A percentile compares a stretch with the other conserved stretches of the same genome.
phyloP scores from a whole-genome alignment of 2,797 vertebrate genomes.

The Pteronotus mesoamericanus region DNA sequence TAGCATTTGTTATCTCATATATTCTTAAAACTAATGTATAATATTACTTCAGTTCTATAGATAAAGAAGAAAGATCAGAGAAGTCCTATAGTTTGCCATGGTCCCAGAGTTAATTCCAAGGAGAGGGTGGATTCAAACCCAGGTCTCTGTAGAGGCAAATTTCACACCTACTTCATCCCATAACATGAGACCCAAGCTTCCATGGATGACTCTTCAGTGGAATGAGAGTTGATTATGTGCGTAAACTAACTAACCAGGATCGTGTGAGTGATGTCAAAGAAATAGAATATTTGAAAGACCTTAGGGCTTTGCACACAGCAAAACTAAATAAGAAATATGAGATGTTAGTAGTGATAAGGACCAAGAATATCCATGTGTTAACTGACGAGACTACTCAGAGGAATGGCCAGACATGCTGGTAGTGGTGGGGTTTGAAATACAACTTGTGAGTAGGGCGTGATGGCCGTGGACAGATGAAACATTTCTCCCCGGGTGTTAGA shows the following conservation, averaged over 20 bases:
- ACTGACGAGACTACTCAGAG: neutral
- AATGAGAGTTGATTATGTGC: neutral
- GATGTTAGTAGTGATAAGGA: neutral
- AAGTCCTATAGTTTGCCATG: neutral
- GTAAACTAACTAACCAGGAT: neutral
- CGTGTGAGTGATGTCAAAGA: neutral
- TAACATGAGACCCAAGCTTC: neutral
- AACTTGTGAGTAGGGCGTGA: neutral
- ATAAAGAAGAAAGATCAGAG: neutral
- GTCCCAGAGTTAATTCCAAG: neutral
- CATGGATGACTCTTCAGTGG: neutral
- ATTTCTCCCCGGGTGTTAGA: neutral
- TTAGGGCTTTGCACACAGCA: neutral
- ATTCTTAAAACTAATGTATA: neutral
- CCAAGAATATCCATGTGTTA: neutral
- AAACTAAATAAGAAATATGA: neutral
- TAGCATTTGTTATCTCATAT: neutral
- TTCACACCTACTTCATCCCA: fast-evolving
- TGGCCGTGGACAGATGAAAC: neutral
- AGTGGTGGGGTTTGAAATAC: neutral
- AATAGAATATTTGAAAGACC: neutral
- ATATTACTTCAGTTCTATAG: neutral
- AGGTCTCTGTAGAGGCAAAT: neutral
- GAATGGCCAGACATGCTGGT: fast-evolving
- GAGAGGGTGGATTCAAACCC: neutral